Evolutionary conservation across 2,797 vertebrate species (phyloP).

Genomic region (Enteromius anoplus): DNA sequence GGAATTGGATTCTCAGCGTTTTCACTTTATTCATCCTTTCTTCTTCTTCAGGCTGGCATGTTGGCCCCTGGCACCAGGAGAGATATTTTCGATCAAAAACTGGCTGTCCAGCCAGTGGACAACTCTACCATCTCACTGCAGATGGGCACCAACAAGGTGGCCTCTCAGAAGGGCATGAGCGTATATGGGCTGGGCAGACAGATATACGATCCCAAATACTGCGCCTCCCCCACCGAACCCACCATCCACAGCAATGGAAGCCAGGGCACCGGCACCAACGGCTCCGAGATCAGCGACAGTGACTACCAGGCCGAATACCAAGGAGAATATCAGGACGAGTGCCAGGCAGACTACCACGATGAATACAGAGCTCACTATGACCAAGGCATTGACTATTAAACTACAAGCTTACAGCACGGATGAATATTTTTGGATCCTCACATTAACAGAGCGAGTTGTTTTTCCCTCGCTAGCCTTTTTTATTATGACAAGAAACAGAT

Average conservation of each 20-base stretch:
- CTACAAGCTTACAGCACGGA: conserved; percentile 18
- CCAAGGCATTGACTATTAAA: conserved; percentile 92
- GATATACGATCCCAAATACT: conserved; percentile 89
- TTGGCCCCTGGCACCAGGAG: conserved; percentile 85
- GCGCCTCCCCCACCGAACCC: conserved; percentile 85
- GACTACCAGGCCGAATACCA: conserved; percentile 95
- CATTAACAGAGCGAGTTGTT: conserved; percentile 56
- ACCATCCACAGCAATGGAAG: conserved; percentile 88
- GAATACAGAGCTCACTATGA: conserved; percentile 88
- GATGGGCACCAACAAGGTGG: conserved; percentile 89
- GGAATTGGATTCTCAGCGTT: neutral
- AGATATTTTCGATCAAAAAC: conserved; percentile 89
- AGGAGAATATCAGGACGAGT: conserved; percentile 79
- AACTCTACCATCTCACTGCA: conserved; percentile 87
- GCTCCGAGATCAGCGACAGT: conserved; percentile 93
- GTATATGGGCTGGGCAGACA: conserved; percentile 87
- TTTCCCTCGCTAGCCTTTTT: conserved; percentile 51
- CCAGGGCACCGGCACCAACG: conserved; percentile 93
- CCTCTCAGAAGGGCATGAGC: conserved; percentile 88
- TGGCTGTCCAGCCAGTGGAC: conserved; percentile 81
- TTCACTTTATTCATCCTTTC: neutral
- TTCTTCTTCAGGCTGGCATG: conserved; percentile 81
- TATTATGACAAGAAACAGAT: conserved; percentile 26
- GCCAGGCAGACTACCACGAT: conserved; percentile 83
- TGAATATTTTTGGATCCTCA: neutral